Evolutionary conservation across 2,113 vertebrate genomes (phyloP).

Genomic region (Dicentrarchus labrax): DNA sequence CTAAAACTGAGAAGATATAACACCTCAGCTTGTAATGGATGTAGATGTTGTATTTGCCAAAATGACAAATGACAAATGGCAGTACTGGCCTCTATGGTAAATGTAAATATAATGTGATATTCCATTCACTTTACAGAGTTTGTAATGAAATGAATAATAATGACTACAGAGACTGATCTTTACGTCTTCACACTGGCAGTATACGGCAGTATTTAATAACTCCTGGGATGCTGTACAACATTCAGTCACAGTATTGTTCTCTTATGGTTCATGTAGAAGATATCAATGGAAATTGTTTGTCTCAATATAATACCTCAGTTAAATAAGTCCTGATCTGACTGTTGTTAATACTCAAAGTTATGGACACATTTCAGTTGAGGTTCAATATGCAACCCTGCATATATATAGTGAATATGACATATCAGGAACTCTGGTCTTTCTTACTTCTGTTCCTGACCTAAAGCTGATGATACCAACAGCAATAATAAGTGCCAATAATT

Average conservation of each 20-base stretch:
- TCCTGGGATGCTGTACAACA: not conserved
- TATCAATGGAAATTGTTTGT: not conserved
- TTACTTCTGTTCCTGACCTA: not conserved
- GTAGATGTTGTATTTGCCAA: not conserved
- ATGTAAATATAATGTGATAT: not conserved
- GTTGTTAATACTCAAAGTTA: not conserved
- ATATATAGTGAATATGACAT: no score
- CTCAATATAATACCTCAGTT: not conserved
- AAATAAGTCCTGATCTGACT: not conserved
- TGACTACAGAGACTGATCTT: not conserved
- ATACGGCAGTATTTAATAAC: not conserved
- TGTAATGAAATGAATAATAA: not conserved
- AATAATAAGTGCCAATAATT: not conserved
- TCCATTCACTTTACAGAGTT: not conserved
- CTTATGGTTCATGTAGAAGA: not conserved
- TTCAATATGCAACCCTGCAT: no score
- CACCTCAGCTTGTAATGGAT: not conserved
- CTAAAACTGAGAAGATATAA: no score
- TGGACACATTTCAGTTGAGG: no score
- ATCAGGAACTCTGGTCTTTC: no score
- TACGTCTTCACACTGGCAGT: not conserved
- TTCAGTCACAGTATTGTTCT: not conserved
- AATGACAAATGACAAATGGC: not conserved
- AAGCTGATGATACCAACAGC: not conserved
- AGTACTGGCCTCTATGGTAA: no score